Evolutionary conservation across 2,113 vertebrate genomes (phyloP), one percentile per base, ranked within the genome.

Genomic region (Notothenia rossii): DNA sequence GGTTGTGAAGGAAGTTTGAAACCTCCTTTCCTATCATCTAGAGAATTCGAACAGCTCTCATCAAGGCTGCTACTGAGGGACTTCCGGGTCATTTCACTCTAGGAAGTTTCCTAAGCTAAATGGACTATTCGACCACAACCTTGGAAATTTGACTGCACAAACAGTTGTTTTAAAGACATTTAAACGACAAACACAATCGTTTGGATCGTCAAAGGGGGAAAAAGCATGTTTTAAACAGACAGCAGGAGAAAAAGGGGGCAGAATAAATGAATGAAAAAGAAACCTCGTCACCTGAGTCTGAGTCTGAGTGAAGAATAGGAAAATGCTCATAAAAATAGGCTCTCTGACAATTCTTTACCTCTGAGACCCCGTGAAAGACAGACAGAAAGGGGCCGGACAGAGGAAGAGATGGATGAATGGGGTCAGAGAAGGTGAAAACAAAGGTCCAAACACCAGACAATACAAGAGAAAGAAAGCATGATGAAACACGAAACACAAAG

Each of bases 261-360:
- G 10, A 53, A 14, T 69, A 17, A 53, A 73, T 11, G 50, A 60
- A 78, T 70, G 62, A 86, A 84, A 85, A 75, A 87, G 71, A 91
- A 93, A 89, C 89, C 74, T 61, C n/a, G 84, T 94, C 97, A 97
- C 97, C 98, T 98, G 97, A 95, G 94, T 99, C 96, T 73, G 93
- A 92, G 88, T 94, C 96, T 75, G 93, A 92, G 88, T 94, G 93
- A n/a, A 95, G 94, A 94, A 94, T 84, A 92, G 94, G 94, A 94
- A 94, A 95, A 74, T 92, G 92, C 65, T 91, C 91, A 93, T 97
- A 98, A 96, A 98, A 98, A 97, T 97, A 98, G 93, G 96, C 97
- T 97, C 96, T 97, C 95, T 97, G 98, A 95, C 96, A 94, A 91
- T 88, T 96, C 95, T 95, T 95, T 93, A 98, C 92, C 96, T 98